These are phyloP conservation scores for Psilopsiagon aurifrons DNA, from an alignment of 2,113 vertebrate species.

Conservation along the genomic window DNA sequence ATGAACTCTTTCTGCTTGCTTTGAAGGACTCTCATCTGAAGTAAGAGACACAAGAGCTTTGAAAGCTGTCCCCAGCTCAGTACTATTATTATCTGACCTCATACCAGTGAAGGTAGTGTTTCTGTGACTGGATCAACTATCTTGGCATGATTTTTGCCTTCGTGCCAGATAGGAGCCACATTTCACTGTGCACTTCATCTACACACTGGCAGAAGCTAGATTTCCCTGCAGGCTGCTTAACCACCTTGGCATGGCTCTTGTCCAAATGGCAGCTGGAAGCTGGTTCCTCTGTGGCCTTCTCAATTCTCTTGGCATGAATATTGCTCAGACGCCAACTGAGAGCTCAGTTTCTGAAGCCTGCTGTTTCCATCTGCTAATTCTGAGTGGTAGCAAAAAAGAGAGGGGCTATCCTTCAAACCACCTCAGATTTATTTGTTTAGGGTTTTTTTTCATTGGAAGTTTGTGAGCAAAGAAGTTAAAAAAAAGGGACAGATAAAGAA, in stretches of 20 bases:
- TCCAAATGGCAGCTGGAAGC: constrained; percentile 25
- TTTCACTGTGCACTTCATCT: constrained; percentile 44
- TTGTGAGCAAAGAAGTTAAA: background rate
- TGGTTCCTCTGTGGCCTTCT: constrained; percentile 54
- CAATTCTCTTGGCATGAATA: constrained; percentile 59
- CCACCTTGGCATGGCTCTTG: constrained; percentile 53
- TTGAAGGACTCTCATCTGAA: background rate
- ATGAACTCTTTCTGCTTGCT: background rate
- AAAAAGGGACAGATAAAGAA: background rate
- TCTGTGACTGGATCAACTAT: constrained; percentile 49
- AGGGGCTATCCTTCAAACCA: constrained; percentile 46
- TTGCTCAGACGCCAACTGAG: constrained; percentile 39
- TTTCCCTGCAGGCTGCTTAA: constrained; percentile 53
- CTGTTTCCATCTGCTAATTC: constrained; percentile 63
- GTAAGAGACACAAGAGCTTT: background rate
- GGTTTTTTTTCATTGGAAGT: background rate
- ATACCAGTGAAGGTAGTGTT: background rate
- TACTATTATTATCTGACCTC: constrained; percentile 2
- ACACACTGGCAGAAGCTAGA: constrained; percentile 21
- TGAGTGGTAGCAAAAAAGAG: constrained; percentile 1
- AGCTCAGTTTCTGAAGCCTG: constrained; percentile 52
- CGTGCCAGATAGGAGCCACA: constrained; percentile 22
- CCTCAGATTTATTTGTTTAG: background rate
- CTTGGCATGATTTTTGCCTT: constrained; percentile 19
- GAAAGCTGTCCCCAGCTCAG: background rate